Base-by-base conservation (phyloP, 2,888 invertebrate genomes). In the Chaetogeoica ovagalla region DNA sequence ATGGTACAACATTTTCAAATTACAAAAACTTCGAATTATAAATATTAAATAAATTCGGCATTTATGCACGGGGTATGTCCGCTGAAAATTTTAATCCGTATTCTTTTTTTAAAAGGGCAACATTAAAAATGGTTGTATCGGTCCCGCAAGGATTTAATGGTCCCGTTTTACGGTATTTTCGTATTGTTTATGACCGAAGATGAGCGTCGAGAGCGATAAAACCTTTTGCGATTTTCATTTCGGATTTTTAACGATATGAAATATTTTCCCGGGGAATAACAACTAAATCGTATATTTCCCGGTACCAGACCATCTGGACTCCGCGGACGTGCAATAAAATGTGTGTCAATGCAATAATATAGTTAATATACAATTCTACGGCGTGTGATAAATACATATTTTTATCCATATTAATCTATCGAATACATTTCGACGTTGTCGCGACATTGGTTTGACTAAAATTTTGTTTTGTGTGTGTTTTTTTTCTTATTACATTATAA, bases 161-260 rank as follows among this genome's bases (percentile, higher is more conserved):
- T 72, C 48, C 48, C 72, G 48, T 62, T 62, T 62, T 72, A 30
- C 13, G 68, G 23, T 62, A 30, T 60, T 60, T 30, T 72, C 62
- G 48, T 11, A 62, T 60, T 72, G 71, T 72, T 72, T 72, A 72
- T 19, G 60, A 30, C 8, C 60, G 1, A 72, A 48, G 48, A n/a
- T 19, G 43, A 13, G 23, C 23, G 7, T 23, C 11, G 13, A 23
- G 11, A 43, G 60, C 7, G 60, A 9, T 48, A 60, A 62, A 71
- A 71, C 71, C 60, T 72, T 72, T 72, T 72, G 2, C 30, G 30
- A 43, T 72, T 48, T 72, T 62, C 7, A 72, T 72, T 72, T 62
- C n/a, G n/a, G 11, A 48, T 23, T 72, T 72, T 62, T 72, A 72
- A 62, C 30, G 48, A 72, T n/a, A n/a, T 62, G 62, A 72, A 72